Conservation (phyloP, 2,113 vertebrate species). For the Notarius lentiginosus region DNA sequence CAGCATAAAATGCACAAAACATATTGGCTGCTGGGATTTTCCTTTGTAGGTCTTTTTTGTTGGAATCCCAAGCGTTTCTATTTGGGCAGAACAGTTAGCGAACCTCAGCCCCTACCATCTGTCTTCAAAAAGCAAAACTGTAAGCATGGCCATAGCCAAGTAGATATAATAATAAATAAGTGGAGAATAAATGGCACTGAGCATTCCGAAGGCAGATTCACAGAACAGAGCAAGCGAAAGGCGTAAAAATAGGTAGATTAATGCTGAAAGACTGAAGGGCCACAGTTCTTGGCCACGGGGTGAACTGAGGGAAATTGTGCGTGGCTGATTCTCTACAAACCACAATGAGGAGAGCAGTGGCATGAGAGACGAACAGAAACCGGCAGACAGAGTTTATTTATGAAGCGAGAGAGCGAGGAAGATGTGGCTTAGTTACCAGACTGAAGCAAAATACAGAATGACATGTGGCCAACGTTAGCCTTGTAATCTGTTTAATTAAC, state of each 20-base stretch:
- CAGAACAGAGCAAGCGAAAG: constrained; percentile 4
- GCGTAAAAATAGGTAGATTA: constrained; percentile 34
- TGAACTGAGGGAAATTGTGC: constrained; percentile 32
- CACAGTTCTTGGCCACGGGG: background rate
- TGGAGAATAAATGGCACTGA: constrained; percentile 14
- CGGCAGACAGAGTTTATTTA: constrained; percentile 43
- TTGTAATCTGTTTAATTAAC: constrained; percentile 17
- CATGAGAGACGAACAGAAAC: constrained; percentile 28
- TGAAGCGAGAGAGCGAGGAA: constrained; percentile 31
- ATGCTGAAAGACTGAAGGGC: constrained; percentile 11
- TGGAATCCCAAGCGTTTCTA: constrained; percentile 26
- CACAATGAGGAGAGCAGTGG: constrained; percentile 20
- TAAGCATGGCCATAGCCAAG: background rate
- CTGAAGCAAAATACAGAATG: constrained; percentile 34
- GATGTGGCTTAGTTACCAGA: constrained; percentile 29
- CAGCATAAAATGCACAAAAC: background rate
- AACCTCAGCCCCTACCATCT: constrained; percentile 41
- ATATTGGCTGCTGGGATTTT: constrained; percentile 25
- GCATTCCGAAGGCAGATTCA: constrained; percentile 7
- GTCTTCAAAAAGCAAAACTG: constrained; percentile 38
- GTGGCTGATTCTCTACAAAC: constrained; percentile 20
- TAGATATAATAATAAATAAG: constrained; percentile 45
- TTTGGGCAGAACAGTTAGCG: constrained; percentile 43
- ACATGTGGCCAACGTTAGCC: background rate
- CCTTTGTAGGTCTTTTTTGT: constrained; percentile 9